Evolutionary conservation across 2,113 vertebrate genomes (phyloP).

Genomic region (Arvicanthis niloticus): DNA sequence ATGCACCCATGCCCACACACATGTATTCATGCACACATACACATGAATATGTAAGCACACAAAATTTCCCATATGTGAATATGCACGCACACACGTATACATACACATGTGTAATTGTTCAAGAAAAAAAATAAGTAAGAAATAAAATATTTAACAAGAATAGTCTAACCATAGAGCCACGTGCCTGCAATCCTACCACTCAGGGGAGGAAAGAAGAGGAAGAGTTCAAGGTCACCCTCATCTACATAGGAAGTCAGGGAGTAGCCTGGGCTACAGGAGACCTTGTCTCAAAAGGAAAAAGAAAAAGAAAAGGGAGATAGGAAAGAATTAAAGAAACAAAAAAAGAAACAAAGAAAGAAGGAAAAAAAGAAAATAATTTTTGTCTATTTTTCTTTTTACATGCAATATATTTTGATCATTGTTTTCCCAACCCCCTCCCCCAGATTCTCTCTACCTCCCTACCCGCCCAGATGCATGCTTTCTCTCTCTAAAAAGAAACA

Average conservation of each 20-base stretch:
- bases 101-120: no score
- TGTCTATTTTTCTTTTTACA: background rate
- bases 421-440: background rate
- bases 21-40: background rate
- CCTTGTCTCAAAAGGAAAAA: background rate
- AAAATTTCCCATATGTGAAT: no score
- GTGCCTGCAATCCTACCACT: no score
- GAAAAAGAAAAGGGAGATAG: fast-evolving
- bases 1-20: background rate
- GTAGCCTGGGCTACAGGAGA: background rate
- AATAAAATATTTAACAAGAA: background rate
- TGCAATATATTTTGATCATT: background rate
- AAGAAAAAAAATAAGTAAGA: background rate
- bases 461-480: background rate
- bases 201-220: background rate
- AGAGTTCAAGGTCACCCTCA: background rate
- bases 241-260: background rate
- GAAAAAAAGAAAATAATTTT: background rate
- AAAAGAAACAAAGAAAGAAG: no score
- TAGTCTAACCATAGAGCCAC: no score
- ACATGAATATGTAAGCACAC: background rate
- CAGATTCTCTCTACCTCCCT: background rate
- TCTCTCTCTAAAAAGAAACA: background rate
- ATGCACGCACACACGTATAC: fast-evolving
- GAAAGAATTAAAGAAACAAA: background rate